Base-by-base conservation (phyloP, 2,113 vertebrate species). In the Mus pahari region DNA sequence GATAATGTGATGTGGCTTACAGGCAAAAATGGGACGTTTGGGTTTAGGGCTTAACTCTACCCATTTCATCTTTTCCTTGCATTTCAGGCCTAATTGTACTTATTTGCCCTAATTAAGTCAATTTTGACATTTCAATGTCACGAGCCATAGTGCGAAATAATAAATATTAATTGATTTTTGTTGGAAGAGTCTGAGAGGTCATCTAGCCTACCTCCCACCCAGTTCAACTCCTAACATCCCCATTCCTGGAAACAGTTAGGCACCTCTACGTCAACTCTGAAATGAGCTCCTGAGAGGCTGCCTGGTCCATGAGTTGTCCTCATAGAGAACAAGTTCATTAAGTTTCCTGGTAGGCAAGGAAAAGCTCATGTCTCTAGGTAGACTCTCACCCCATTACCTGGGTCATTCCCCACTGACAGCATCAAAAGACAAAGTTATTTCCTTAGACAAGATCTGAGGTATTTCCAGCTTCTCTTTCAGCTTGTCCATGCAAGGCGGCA, bases 111-210 rank as follows among this genome's bases (percentile, higher is more conserved):
- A 93, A 95, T 93, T 74, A 92, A 95, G 77, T 96, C 86, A 79
- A 62, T 92, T 94, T 94, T 97, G 92, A 95, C 94, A 94, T 97
- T 94, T 96, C 88, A 50, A 64, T 94, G 81, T 89, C 94, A 89
- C 26, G 20, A 82, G 84, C 64, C 50, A 89, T 66, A 86, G 16
- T 33, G 89, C 62, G 74, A 78, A 94, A 92, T 86, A 77, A 89
- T 92, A 94, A 94, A 96, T 89, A 94, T 86, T 70, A 94, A 90
- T 92, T 71, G 73, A 26, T 83, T 89, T 88, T 86, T 74, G 55
- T 28, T 92, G 66, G 58, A 89, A 71, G 92, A 24, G 26, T 78
- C 66, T 33, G 53, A 89, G 92, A 81, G 39, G 53, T 79, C 94
- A 75, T 33, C 42, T 83, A 6, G 14, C 33, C n/a, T 75, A 16